Evolutionary conservation across 92 coral and sea anemone species (phyloP), one percentile per base, ranked within the genome.

Genomic region (Palythoa heliodiscus): DNA sequence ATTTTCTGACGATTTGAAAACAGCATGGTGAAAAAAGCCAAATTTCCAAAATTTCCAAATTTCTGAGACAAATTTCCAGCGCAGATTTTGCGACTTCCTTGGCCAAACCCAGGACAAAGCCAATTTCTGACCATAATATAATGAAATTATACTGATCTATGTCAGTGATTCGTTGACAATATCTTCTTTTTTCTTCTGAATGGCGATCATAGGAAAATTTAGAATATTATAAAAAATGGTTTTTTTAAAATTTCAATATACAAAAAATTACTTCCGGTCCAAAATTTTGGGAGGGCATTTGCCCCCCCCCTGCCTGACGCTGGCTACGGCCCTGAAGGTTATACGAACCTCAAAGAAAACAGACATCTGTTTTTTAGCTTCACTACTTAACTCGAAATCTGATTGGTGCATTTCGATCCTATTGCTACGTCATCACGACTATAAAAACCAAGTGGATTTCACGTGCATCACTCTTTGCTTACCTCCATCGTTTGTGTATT

Each of bases 21-120:
- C n/a, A n/a, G n/a, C n/a, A n/a, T n/a, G n/a, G n/a, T n/a, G n/a
- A n/a, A n/a, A n/a, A n/a, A n/a, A n/a, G n/a, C n/a, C n/a, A n/a
- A n/a, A n/a, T n/a, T n/a, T n/a, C n/a, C n/a, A n/a, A n/a, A n/a
- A n/a, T n/a, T n/a, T n/a, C n/a, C n/a, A n/a, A n/a, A n/a, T n/a
- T n/a, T n/a, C n/a, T n/a, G n/a, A n/a, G n/a, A n/a, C n/a, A 72
- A 72, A 40, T 72, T 72, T 72, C 76, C 76, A 53, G 55, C 23
- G 76, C 54, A 60, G 68, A 60, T 19, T 60, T 60, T 60, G 68
- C 7, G 68, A 60, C 68, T 60, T 60, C 24, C 68, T 71, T 71
- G 76, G 76, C 4, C 76, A 71, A 71, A 55, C 76, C 76, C 76
- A 72, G 76, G 76, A 72, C 76, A 72, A 72, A 72, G 76, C 76